Evolutionary conservation across 2,888 invertebrate genomes (phyloP).

Genomic region (Cheilosia scutellata): DNA sequence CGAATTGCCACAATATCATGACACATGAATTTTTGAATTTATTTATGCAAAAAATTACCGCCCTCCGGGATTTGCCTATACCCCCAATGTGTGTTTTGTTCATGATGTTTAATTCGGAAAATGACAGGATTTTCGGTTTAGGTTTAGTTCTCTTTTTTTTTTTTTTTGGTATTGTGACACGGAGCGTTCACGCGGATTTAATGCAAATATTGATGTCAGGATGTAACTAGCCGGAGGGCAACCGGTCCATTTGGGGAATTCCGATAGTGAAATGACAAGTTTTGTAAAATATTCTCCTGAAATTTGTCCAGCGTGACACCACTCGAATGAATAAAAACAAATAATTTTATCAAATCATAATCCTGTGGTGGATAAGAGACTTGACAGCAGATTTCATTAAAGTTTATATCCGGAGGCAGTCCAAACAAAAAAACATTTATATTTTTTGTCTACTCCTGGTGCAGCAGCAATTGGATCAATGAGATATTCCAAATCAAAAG

Average conservation of each 20-base stretch:
- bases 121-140: conserved; percentile 21
- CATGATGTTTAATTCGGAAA: conserved; percentile 9
- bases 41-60: conserved; percentile 5
- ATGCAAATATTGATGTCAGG: conserved; percentile 26
- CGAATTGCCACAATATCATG: conserved; percentile 28
- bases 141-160: neutral
- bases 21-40: conserved; percentile 14
- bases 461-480: too few relatives aligned
- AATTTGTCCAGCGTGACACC: neutral
- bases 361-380: neutral
- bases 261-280: conserved; percentile 13
- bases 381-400: neutral
- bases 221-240: conserved; percentile 1
- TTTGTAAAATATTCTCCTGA: neutral
- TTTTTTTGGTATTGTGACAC: neutral
- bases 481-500: too few relatives aligned
- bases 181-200: conserved; percentile 24
- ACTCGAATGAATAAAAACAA: neutral
- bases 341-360: neutral
- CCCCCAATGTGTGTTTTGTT: neutral
- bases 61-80: neutral
- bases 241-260: conserved; percentile 18
- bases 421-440: too few relatives aligned
- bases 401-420: too few relatives aligned
- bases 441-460: too few relatives aligned